Base-by-base conservation (phyloP, 92 coral and sea anemone genomes). In the Epizoanthus scotinus region DNA sequence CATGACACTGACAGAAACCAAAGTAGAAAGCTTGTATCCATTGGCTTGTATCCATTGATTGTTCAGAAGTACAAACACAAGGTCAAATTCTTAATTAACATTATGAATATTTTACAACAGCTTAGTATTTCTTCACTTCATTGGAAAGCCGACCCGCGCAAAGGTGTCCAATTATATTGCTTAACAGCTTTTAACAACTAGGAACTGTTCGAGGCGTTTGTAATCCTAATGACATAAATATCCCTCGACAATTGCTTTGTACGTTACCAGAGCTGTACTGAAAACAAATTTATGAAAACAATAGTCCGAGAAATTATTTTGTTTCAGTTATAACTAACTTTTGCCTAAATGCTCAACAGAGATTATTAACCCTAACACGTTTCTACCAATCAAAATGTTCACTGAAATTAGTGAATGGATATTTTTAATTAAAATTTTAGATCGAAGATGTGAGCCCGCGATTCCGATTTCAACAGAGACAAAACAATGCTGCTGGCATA, bases 381-480 rank as follows among this genome's bases (percentile, higher is more conserved):
- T 52, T 71, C 55, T 17, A 53, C 38, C 78, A 47, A 53, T 71
- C 40, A 18, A n/a, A 44, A 8, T 21, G 6, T 25, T 13, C 15
- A 0, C 31, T 20, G 60, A 52, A 50, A 52, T 69, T 27, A 24
- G 31, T 17, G 34, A 53, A 50, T 53, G 19, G 55, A 71, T 47
- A 12, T 71, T 25, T 67, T 69, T 69, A 69, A 69, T 69, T 40
- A 69, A 69, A 42, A 69, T 49, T 29, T 42, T 27, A 47, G 52
- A 47, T 47, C 52, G 8, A 50, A 36, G 1, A 14, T 54, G 60
- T 52, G 78, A 71, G 78, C 78, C 62, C 62, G 57, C 78, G 28
- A 27, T 44, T 24, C 38, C 28, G 40, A 49, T 34, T 52, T 49
- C 13, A 14, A 12, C 5, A 55, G 47, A 68, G 56, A 53, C 73